phyloP scores from a whole-genome alignment of 2,113 vertebrate species.

The Clinocottus analis region DNA sequence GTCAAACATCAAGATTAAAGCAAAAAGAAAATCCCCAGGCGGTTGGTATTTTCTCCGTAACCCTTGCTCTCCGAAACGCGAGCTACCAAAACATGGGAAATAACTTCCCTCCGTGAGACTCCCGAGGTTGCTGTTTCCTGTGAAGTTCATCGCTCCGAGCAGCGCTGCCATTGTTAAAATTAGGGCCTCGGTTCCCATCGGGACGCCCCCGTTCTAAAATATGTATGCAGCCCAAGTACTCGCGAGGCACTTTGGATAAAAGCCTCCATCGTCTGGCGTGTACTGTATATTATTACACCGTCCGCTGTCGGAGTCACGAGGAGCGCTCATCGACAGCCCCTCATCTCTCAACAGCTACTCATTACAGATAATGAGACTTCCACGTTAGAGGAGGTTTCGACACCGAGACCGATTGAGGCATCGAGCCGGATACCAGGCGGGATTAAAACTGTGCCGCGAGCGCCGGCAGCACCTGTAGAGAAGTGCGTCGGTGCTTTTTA shows the following conservation, averaged over 20 bases:
- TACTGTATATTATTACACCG: constrained; percentile 55
- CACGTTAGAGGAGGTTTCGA: constrained; percentile 43
- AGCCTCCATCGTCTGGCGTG: constrained; percentile 46
- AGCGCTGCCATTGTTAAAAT: constrained; percentile 14
- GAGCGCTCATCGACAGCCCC: constrained; percentile 59
- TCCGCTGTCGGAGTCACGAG: constrained; percentile 49
- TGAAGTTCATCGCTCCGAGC: background rate
- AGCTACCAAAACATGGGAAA: constrained; percentile 21
- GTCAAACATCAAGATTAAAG: constrained; percentile 47
- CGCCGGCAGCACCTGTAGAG: background rate
- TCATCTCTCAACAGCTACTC: constrained; percentile 70
- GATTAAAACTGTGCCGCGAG: constrained; percentile 22
- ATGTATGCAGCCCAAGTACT: constrained; percentile 39
- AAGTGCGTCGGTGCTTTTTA: background rate
- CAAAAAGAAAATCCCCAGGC: constrained; percentile 17
- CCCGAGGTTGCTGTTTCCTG: constrained; percentile 14
- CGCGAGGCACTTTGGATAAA: constrained; percentile 55
- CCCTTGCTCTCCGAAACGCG: background rate
- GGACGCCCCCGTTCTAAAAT: constrained; percentile 39
- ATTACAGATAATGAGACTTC: constrained; percentile 68
- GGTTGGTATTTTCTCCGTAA: constrained; percentile 4
- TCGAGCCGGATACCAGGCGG: no score
- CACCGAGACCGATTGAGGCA: constrained; percentile 27
- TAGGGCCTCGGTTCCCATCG: constrained; percentile 31
- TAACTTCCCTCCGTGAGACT: background rate